Percentiles rank a stretch among this genome's conserved stretches.
Conservation (phyloP, 2,888 invertebrate species). For the Morpho achilles region DNA sequence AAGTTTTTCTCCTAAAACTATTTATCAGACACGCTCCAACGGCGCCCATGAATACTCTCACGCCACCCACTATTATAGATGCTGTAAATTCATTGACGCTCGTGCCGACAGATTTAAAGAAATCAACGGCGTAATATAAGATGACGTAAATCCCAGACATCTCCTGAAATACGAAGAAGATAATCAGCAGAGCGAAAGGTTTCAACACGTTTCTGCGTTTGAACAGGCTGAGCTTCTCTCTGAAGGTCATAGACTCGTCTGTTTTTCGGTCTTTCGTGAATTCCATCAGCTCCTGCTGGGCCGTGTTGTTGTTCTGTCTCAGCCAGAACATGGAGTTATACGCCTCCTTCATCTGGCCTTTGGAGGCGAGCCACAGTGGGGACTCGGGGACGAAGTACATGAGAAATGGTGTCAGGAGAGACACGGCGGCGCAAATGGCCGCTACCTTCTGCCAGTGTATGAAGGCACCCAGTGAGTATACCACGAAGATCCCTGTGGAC, state of each 20-base stretch:
- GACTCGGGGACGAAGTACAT: conserved; percentile 84
- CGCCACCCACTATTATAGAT: conserved; percentile 84
- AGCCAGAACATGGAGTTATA: conserved; percentile 82
- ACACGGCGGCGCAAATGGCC: conserved; percentile 80
- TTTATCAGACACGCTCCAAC: conserved; percentile 83
- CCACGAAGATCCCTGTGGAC: conserved; percentile 84
- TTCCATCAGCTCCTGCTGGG: conserved; percentile 82
- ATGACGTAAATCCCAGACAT: conserved; percentile 86
- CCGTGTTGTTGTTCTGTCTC: conserved; percentile 79
- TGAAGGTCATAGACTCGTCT: conserved; percentile 57
- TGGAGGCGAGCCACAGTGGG: conserved; percentile 83
- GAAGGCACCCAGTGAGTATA: conserved; percentile 83
- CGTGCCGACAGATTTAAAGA: conserved; percentile 83
- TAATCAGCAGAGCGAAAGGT: conserved; percentile 82
- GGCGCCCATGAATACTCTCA: conserved; percentile 83
- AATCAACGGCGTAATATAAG: conserved; percentile 84
- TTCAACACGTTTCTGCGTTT: conserved; percentile 80
- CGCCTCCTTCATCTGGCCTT: conserved; percentile 79
- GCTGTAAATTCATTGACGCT: conserved; percentile 83
- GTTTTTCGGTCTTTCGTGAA: conserved; percentile 70
- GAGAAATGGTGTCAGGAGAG: conserved; percentile 74
- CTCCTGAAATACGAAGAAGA: conserved; percentile 85
- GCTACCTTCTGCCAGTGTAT: conserved; percentile 83
- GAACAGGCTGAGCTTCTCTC: conserved; percentile 60
- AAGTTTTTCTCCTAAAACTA: conserved; percentile 79